Percentiles rank a stretch among this genome's conserved stretches.
These are phyloP conservation scores for Danaus chrysippus DNA, from an alignment of 2,888 invertebrate genomes.

Conservation along the genomic window DNA sequence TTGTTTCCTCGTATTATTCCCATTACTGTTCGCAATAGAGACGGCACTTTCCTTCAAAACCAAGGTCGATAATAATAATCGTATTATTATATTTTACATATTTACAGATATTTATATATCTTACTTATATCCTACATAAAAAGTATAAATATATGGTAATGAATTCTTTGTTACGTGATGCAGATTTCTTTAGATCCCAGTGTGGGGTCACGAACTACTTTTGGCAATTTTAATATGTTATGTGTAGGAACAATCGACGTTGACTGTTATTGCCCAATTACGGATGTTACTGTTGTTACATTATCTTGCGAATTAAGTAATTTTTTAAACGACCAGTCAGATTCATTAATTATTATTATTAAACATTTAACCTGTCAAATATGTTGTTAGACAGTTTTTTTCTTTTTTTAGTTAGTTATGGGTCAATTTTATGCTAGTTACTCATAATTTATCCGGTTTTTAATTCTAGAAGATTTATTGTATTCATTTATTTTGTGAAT, in stretches of 20 bases:
- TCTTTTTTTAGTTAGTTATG: no score
- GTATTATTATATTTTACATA: not conserved
- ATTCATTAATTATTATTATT: no score
- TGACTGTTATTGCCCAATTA: constrained; percentile 15
- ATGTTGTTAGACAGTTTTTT: no score
- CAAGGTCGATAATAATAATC: constrained; percentile 3
- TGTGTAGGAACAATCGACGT: constrained; percentile 13
- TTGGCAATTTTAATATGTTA: constrained; percentile 23
- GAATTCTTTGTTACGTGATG: constrained; percentile 19
- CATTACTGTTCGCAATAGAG: constrained; percentile 16
- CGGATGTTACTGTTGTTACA: constrained; percentile 3
- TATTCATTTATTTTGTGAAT: no score
- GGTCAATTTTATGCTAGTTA: no score
- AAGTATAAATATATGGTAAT: constrained; percentile 1
- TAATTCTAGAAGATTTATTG: no score
- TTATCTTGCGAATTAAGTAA: constrained; percentile 4
- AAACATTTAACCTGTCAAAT: no score
- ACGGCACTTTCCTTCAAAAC: not conserved
- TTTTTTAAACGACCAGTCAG: not conserved
- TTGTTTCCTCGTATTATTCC: constrained; percentile 15
- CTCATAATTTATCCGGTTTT: no score
- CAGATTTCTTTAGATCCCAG: constrained; percentile 18
- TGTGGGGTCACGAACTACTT: constrained; percentile 20
- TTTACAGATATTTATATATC: not conserved
- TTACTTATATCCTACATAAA: constrained; percentile 8